A percentile compares a stretch with the other conserved stretches of the same genome.
These are phyloP conservation scores for Rhagoletis pomonella DNA, from an alignment of 1,140 invertebrate species.

Conservation along the genomic window DNA sequence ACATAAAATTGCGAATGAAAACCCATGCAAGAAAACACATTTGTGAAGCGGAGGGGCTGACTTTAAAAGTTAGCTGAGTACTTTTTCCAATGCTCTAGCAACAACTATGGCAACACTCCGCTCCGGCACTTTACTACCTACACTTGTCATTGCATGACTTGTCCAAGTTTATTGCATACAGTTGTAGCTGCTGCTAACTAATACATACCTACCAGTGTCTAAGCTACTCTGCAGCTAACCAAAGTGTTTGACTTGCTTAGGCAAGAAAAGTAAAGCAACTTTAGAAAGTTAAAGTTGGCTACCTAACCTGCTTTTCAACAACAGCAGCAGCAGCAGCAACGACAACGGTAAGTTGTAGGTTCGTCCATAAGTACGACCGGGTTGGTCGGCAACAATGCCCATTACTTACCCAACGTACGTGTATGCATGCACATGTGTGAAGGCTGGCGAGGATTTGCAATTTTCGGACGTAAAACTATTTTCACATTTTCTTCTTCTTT, in stretches of 20 bases:
- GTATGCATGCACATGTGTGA: neutral
- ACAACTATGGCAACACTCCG: neutral
- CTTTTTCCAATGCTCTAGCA: too few species aligned
- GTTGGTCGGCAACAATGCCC: neutral
- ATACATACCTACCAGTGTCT: neutral
- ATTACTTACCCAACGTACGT: neutral
- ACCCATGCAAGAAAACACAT: neutral
- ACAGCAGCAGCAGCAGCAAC: too few species aligned
- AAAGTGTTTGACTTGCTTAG: conserved; percentile 34
- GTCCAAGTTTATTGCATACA: neutral
- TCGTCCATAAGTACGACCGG: neutral
- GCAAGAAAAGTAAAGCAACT: neutral
- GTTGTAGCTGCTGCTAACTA: neutral
- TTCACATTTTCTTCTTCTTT: neutral
- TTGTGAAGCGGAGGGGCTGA: neutral
- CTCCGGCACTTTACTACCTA: neutral
- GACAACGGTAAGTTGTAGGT: neutral
- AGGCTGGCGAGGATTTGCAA: conserved; percentile 11
- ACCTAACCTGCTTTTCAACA: conserved; percentile 21
- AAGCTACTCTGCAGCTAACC: neutral
- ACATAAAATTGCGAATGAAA: neutral
- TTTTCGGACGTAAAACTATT: conserved; percentile 12
- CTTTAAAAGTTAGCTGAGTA: too few species aligned
- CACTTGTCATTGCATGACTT: neutral
- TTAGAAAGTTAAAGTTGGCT: conserved; percentile 29